Evolutionary conservation across 2,113 vertebrate species (phyloP).

Genomic region (Dryoscopus gambensis): DNA sequence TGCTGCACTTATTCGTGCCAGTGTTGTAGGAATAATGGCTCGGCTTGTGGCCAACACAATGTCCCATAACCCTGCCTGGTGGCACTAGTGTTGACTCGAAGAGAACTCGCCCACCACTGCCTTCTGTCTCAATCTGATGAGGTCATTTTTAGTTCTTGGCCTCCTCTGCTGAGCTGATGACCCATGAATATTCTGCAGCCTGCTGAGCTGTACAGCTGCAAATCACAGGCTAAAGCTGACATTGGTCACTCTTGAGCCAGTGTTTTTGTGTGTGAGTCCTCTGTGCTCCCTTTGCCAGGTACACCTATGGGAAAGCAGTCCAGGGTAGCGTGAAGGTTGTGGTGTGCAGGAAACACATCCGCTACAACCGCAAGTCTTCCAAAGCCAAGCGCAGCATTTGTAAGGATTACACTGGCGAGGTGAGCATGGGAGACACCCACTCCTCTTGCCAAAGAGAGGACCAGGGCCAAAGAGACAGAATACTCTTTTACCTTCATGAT

Average conservation of each 20-base stretch:
- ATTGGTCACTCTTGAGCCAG: background rate
- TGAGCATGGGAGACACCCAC: background rate
- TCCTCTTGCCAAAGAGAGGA: background rate
- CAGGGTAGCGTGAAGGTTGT: background rate
- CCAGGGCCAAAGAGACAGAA: background rate
- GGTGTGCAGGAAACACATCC: constrained; percentile 10
- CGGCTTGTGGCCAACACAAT: background rate
- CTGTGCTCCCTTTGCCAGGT: background rate
- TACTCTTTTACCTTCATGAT: background rate
- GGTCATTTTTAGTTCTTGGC: background rate
- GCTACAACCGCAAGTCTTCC: background rate
- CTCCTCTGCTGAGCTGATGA: background rate
- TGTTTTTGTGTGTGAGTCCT: background rate
- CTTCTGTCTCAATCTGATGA: background rate
- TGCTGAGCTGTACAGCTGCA: background rate
- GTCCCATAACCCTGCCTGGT: background rate
- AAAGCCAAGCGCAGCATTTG: background rate
- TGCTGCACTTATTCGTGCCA: background rate
- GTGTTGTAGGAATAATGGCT: background rate
- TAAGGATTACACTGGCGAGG: constrained; percentile 15
- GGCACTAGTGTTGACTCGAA: background rate
- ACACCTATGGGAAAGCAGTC: constrained; percentile 41
- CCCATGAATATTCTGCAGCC: background rate
- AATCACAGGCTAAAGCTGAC: background rate
- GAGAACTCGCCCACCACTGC: background rate